These are phyloP conservation scores for Trimorus sp. DNA, from an alignment of 2,888 invertebrate genomes.

Conservation along the genomic window DNA sequence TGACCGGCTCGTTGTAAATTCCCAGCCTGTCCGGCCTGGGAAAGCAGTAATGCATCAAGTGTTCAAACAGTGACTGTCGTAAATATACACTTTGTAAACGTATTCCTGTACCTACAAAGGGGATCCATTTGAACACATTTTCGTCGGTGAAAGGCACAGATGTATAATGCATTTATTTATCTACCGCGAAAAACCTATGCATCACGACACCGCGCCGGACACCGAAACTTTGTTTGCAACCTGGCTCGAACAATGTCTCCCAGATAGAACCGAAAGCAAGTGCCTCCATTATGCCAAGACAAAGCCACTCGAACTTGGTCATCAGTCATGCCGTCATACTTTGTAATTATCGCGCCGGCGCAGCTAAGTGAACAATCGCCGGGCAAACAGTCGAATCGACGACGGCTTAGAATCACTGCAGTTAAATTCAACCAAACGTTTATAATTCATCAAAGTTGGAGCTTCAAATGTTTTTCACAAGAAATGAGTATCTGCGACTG, in stretches of 20 bases:
- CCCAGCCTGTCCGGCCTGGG: conserved; percentile 54
- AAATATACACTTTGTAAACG: conserved; percentile 64
- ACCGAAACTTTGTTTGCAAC: conserved; percentile 66
- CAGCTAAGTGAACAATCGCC: conserved; percentile 16
- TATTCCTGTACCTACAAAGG: conserved; percentile 56
- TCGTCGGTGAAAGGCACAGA: conserved; percentile 59
- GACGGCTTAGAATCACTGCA: too few species aligned
- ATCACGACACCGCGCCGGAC: conserved; percentile 44
- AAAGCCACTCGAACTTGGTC: conserved; percentile 41
- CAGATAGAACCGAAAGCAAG: conserved; percentile 51
- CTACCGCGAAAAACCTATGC: conserved; percentile 55
- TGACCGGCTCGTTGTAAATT: conserved; percentile 53
- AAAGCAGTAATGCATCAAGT: conserved; percentile 64
- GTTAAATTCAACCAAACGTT: not conserved
- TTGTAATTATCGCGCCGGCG: conserved; percentile 36
- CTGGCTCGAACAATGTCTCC: conserved; percentile 52
- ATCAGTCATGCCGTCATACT: conserved; percentile 41
- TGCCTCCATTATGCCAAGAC: conserved; percentile 41
- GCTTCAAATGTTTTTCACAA: too few species aligned
- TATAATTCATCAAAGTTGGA: not conserved
- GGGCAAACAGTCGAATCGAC: conserved; percentile 7
- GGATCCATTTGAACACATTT: conserved; percentile 58
- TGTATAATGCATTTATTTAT: conserved; percentile 66
- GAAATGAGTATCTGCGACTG: too few species aligned
- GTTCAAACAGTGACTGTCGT: conserved; percentile 63